These are phyloP conservation scores for Drosophila murphyi DNA, from an alignment of 1,140 invertebrate genomes.

Conservation along the genomic window DNA sequence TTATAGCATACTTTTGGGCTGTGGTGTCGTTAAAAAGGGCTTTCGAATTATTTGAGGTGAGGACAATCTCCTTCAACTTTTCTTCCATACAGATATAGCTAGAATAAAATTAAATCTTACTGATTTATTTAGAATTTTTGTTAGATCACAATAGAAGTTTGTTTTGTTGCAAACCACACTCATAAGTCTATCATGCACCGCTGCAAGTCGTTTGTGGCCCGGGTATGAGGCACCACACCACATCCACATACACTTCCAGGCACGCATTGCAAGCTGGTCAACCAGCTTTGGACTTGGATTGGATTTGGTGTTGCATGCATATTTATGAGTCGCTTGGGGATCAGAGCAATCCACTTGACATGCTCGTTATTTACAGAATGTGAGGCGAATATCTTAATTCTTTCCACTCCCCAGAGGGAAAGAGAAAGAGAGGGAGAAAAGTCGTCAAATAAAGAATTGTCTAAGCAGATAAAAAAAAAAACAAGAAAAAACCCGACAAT, in stretches of 20 bases:
- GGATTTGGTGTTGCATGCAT: conserved; percentile 48
- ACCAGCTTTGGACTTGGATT: conserved; percentile 33
- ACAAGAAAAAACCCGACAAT: no score
- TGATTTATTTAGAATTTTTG: no score
- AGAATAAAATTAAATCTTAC: no score
- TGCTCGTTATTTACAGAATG: conserved; percentile 42
- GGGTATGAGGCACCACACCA: conserved; percentile 19
- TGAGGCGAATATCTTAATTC: conserved; percentile 49
- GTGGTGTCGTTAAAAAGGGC: background rate
- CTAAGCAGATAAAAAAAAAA: no score
- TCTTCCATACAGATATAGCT: no score
- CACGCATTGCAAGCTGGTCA: conserved; percentile 26
- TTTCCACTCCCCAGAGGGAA: background rate
- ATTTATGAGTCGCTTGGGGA: conserved; percentile 58
- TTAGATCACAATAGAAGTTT: no score
- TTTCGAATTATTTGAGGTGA: background rate
- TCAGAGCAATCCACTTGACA: conserved; percentile 44
- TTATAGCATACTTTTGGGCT: conserved; percentile 41
- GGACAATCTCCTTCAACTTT: no score
- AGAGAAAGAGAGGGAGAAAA: background rate
- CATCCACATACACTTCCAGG: conserved; percentile 25
- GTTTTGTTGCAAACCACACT: background rate
- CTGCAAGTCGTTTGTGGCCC: background rate
- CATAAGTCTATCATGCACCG: conserved; percentile 14
- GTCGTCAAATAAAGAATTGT: no score